Percentiles rank a stretch among this genome's conserved stretches.
phyloP scores from a whole-genome alignment of 1,140 invertebrate genomes.

The Oryctes rhinoceros region DNA sequence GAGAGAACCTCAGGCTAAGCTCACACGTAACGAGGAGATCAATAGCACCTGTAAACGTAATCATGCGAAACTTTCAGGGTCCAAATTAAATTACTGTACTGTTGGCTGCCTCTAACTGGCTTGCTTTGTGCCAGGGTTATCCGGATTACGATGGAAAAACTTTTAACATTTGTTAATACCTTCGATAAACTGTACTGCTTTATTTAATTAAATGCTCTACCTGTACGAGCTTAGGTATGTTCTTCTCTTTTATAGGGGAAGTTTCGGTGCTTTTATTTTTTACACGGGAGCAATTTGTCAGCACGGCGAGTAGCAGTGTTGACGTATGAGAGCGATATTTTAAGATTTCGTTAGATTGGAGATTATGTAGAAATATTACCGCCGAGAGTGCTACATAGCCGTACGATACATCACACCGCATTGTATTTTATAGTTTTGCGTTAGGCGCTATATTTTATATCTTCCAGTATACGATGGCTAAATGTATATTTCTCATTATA shows the following conservation, averaged over 20 bases:
- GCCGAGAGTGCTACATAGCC: not conserved
- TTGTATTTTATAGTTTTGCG: not conserved
- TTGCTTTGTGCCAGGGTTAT: slow-evolving; percentile 41
- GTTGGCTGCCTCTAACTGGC: slow-evolving; percentile 50
- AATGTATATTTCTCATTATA: not conserved
- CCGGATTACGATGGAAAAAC: slow-evolving; percentile 36
- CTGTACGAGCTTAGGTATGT: not conserved
- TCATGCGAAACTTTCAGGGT: slow-evolving; percentile 53
- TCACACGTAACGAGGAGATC: slow-evolving; percentile 53
- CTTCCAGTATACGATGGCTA: not conserved
- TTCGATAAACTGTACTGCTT: slow-evolving; percentile 38
- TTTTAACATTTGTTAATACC: slow-evolving; percentile 42
- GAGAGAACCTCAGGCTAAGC: slow-evolving; percentile 44
- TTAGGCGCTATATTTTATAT: not conserved
- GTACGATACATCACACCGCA: not conserved
- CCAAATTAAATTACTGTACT: slow-evolving; percentile 52
- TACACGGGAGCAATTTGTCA: slow-evolving; percentile 32
- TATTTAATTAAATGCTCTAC: slow-evolving; percentile 41
- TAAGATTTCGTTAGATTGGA: slow-evolving; percentile 27
- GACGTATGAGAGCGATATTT: not conserved
- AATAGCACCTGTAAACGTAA: slow-evolving; percentile 56
- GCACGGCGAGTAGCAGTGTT: not conserved
- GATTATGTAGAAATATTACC: slow-evolving; percentile 26
- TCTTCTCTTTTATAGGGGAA: not conserved
- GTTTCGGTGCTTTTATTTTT: not conserved